Percentiles rank a stretch among this genome's conserved stretches.
Conservation (phyloP, 2,113 vertebrate species). For the Okapia johnstoni region DNA sequence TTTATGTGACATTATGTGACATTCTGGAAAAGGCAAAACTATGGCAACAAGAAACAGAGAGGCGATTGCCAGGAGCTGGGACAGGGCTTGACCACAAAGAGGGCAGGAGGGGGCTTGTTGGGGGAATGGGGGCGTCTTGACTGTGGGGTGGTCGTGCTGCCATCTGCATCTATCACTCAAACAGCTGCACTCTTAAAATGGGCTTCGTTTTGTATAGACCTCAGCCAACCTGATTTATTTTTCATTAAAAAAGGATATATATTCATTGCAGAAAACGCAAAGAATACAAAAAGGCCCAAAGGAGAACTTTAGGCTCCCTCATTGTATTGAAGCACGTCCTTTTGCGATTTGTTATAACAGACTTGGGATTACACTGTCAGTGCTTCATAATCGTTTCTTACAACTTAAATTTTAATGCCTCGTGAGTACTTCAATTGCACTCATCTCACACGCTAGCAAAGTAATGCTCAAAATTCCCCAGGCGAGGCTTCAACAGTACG, state of each 20-base stretch:
- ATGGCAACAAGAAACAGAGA: neutral
- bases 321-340: neutral
- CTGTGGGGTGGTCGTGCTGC: neutral
- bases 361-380: neutral
- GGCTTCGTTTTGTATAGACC: neutral
- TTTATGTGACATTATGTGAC: accelerated
- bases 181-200: neutral
- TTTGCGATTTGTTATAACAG: neutral
- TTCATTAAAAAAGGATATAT: neutral
- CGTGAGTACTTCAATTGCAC: neutral
- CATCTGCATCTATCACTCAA: neutral
- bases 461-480: neutral
- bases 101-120: neutral
- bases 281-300: neutral
- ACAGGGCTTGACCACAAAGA: neutral
- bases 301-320: neutral
- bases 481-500: neutral
- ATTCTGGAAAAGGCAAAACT: neutral
- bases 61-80: neutral
- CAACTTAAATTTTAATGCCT: neutral
- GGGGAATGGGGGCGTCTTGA: neutral
- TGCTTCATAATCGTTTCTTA: neutral
- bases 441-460: neutral
- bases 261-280: neutral
- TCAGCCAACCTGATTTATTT: neutral